Conservation (phyloP, 1,140 invertebrate species). For the Saccostrea glomerata region DNA sequence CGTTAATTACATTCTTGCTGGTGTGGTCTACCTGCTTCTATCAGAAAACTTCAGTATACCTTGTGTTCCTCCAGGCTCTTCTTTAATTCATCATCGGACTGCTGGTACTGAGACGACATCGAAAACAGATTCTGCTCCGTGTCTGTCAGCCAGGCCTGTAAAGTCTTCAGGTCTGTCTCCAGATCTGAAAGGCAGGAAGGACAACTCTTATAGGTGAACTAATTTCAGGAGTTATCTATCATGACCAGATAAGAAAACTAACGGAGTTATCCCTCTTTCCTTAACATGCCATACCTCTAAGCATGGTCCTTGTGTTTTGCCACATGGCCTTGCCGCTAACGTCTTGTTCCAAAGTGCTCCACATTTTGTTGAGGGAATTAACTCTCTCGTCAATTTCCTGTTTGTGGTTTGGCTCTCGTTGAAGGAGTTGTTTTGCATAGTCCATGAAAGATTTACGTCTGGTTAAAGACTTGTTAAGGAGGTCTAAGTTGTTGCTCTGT, state of each 20-base stretch:
- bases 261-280: neutral
- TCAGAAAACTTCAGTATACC: conserved; percentile 58
- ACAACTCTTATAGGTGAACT: neutral
- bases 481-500: conserved; percentile 86
- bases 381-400: conserved; percentile 88
- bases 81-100: conserved; percentile 72
- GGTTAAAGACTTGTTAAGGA: conserved; percentile 84
- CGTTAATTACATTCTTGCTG: too few relatives aligned
- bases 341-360: conserved; percentile 85
- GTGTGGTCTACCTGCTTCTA: too few relatives aligned
- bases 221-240: neutral
- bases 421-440: conserved; percentile 86
- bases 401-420: conserved; percentile 85
- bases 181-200: conserved; percentile 23
- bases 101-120: conserved; percentile 67
- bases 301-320: conserved; percentile 66
- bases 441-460: conserved; percentile 88
- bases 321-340: conserved; percentile 75
- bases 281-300: conserved; percentile 65
- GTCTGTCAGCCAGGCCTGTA: conserved; percentile 83
- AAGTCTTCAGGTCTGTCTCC: neutral
- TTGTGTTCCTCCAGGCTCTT: conserved; percentile 75
- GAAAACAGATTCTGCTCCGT: conserved; percentile 79
- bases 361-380: conserved; percentile 86
- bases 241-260: neutral